Evolutionary conservation across 2,797 vertebrate genomes (phyloP).

Genomic region (Galagoides demidoff): DNA sequence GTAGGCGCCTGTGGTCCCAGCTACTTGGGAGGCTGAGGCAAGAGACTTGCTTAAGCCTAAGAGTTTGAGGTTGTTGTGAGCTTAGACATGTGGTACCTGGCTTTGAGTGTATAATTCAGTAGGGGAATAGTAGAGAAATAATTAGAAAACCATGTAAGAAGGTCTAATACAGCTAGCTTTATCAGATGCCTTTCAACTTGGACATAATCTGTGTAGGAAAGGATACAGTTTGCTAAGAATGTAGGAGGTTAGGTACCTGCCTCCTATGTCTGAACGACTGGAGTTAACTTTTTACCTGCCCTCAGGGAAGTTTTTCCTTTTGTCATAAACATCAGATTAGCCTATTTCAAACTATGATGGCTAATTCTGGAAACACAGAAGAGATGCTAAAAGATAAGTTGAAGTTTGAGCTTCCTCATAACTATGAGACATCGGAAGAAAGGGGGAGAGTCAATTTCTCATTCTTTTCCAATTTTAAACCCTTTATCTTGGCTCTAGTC

Average conservation of each 20-base stretch:
- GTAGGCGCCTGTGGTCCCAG: too few relatives aligned
- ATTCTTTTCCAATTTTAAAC: not conserved
- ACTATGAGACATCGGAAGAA: not conserved
- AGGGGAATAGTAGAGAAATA: not conserved
- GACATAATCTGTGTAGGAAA: not conserved
- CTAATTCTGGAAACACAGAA: slow-evolving; percentile 12
- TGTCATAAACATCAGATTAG: not conserved
- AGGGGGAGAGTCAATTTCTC: not conserved
- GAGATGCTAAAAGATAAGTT: not conserved
- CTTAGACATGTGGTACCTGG: not conserved
- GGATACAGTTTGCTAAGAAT: not conserved
- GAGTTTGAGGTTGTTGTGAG: too few relatives aligned
- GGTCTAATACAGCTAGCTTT: not conserved
- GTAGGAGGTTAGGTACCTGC: not conserved
- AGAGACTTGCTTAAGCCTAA: too few relatives aligned
- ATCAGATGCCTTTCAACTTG: not conserved
- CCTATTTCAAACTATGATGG: not conserved
- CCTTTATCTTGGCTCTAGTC: not conserved
- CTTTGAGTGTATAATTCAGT: not conserved
- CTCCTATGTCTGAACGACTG: not conserved
- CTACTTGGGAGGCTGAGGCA: too few relatives aligned
- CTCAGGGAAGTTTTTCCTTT: slow-evolving; percentile 20
- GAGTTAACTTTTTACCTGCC: not conserved
- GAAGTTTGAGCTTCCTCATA: not conserved
- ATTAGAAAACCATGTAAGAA: not conserved